Base-by-base conservation (phyloP, 2,113 vertebrate genomes). In the Gymnocephalus cernua region DNA sequence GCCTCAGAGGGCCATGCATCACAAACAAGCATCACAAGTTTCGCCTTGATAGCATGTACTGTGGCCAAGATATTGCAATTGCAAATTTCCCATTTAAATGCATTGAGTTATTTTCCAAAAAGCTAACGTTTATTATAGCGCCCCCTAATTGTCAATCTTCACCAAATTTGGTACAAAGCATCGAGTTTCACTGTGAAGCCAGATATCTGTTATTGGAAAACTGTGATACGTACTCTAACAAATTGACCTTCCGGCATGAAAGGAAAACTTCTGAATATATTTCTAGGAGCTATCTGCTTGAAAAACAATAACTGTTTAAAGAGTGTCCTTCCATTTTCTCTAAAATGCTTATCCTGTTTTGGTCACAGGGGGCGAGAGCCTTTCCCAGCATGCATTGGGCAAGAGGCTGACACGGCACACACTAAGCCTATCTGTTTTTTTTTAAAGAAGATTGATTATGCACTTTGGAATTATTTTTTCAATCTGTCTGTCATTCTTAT, bases 161-260 rank as follows among this genome's bases (percentile, higher is more conserved):
- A n/a, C n/a, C n/a, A n/a, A n/a, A n/a, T n/a, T n/a, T n/a, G n/a
- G n/a, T n/a, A n/a, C n/a, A n/a, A n/a, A n/a, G n/a, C n/a, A n/a
- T n/a, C n/a, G n/a, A 48, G 38, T 64, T 57, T 29, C 14, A 80
- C 53, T 23, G 11, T 41, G 10, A n/a, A 74, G 68, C 16, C 27
- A 76, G 48, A 74, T 69, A 74, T 74, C 23, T 1, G 9, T 45
- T 23, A 66, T 74, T 66, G 77, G 35, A 64, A 50, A 50, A 65
- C 47, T 48, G 68, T 47, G 58, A 70, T 50, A n/a, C 10, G 1
- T 56, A 53, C n/a, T 12, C 48, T 69, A 38, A 75, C 38, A 63
- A 64, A 71, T n/a, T 66, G 59, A 45, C 57, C 57, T 45, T 38
- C 50, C 4, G 14, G 27, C 18, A 48, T 79, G 63, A 74, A 27